Percentiles rank a stretch among this genome's conserved stretches.
Conservation (phyloP, 1,140 invertebrate genomes). For the Lethrus apterus region DNA sequence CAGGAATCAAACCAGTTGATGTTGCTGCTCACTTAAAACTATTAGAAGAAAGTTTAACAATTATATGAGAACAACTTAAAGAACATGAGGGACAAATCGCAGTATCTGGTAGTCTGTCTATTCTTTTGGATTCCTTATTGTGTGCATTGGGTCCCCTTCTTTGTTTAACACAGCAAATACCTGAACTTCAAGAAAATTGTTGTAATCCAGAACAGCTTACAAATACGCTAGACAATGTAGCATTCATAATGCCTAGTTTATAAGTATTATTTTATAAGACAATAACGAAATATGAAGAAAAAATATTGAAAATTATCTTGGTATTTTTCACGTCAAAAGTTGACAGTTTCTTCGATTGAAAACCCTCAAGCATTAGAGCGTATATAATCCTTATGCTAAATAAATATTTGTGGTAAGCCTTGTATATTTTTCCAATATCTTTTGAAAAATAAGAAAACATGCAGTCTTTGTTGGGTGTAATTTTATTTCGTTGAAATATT, state of each 20-base stretch:
- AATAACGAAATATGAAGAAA: too few relatives aligned
- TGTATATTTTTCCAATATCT: too few relatives aligned
- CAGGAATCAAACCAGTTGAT: constrained; percentile 78
- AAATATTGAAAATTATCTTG: too few relatives aligned
- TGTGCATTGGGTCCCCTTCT: constrained; percentile 86
- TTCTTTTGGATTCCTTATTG: constrained; percentile 89
- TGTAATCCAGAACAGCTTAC: constrained; percentile 62
- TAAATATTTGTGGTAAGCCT: too few relatives aligned
- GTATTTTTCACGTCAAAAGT: too few relatives aligned
- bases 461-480: too few relatives aligned
- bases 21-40: constrained; percentile 88
- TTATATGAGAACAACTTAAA: constrained; percentile 86
- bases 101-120: constrained; percentile 87
- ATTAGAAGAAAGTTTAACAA: constrained; percentile 85
- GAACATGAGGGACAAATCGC: constrained; percentile 93
- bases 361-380: too few relatives aligned
- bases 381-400: too few relatives aligned
- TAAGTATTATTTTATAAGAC: too few relatives aligned
- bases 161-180: constrained; percentile 78
- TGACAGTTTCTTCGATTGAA: too few relatives aligned
- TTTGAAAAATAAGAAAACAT: too few relatives aligned
- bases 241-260: constrained; percentile 94
- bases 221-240: constrained; percentile 86
- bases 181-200: constrained; percentile 59
- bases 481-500: too few relatives aligned